Evolutionary conservation across 1,140 invertebrate species (phyloP), one percentile per base, ranked within the genome.

Genomic region (Oncopeltus fasciatus): DNA sequence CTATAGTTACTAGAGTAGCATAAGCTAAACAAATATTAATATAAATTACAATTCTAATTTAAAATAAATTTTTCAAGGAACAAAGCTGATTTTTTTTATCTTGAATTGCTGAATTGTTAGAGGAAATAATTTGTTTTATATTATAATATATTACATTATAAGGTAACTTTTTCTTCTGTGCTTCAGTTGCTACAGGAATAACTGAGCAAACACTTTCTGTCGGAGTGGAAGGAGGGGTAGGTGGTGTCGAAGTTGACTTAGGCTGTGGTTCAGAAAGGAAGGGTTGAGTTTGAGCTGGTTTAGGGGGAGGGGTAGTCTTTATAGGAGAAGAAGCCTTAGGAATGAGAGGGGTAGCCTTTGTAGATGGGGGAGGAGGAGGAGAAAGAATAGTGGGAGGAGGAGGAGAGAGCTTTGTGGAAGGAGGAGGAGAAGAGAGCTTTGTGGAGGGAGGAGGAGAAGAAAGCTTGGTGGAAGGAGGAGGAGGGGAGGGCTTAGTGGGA

Each of bases 91-190:
- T n/a, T n/a, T n/a, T n/a, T n/a, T n/a, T n/a, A n/a, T n/a, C n/a
- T n/a, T n/a, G n/a, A n/a, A n/a, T n/a, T n/a, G n/a, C n/a, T n/a
- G n/a, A n/a, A n/a, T n/a, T n/a, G n/a, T n/a, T n/a, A n/a, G n/a
- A n/a, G n/a, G n/a, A n/a, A n/a, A n/a, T n/a, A n/a, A n/a, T n/a
- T n/a, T n/a, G n/a, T n/a, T n/a, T n/a, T n/a, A 49, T 24, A 43
- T 44, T 21, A 38, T 47, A 51, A 46, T 18, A 28, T 43, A 74
- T 74, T 72, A 81, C 80, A 68, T 80, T 76, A 66, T 81, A 81
- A 61, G 78, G 78, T 70, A 81, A 73, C 70, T 68, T 66, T 28
- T 63, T 63, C 33, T 61, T 66, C 29, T 65, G 62, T 38, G 62
- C 57, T 60, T 61, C 28, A 18, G 64, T 51, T 61, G 66, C 57